Base-by-base conservation (phyloP, 2,113 vertebrate genomes). In the Apteryx mantelli region DNA sequence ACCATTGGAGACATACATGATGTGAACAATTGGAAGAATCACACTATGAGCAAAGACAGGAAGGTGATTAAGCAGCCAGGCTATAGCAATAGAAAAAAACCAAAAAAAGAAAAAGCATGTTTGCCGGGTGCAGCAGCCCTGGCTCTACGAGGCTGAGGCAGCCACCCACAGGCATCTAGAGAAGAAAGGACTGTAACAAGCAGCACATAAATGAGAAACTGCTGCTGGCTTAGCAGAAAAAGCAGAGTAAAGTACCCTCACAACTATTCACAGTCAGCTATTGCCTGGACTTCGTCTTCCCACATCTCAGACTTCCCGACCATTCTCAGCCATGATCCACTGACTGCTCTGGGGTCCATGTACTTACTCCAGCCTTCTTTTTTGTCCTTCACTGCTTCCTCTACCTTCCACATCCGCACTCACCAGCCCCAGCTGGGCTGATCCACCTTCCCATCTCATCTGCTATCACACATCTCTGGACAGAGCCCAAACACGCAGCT, bases 1-100 rank as follows among this genome's bases (percentile, higher is more conserved):
- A 4, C n/a, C n/a, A 13, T 69, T 21, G 63, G 46, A 55, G 46
- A 85, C 53, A 9, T 5, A 5, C 73, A 65, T 17, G 28, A 60
- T 86, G 46, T 0, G 0, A 10, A 36, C 70, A 82, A 26, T 20
- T 10, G 82, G 66, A 56, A 74, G 48, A 44, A 7, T 17, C 1
- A 0, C 28, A 11, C 66, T 3, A 12, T 0, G 8, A 68, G 63
- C 36, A 4, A n/a, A 48, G 75, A 66, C 1, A 44, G 79, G 48
- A 40, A 20, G 28, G 58, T 64, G 19, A 55, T 13, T 4, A 18
- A 90, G 55, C 79, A 91, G 80, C 80, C 56, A 71, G 34, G 13
- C 36, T 9, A 18, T 30, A 55, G 70, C 52, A 19, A 58, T 16
- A 34, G 52, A 61, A 92, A 64, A 64, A 36, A 32, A 9, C 44